Conservation (phyloP, 2,888 invertebrate genomes). For the Stictocephala bisonia region DNA sequence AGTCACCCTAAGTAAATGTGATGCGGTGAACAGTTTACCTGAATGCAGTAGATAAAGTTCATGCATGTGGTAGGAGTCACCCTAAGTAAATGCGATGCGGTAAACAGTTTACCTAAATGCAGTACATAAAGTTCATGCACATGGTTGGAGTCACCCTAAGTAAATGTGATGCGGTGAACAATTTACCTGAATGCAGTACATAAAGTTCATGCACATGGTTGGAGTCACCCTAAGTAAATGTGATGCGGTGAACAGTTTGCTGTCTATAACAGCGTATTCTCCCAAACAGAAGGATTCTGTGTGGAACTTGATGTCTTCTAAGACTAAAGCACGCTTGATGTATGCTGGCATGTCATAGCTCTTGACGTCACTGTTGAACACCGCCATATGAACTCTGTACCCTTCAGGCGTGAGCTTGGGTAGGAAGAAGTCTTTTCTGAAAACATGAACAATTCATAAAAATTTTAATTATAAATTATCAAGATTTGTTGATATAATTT, state of each 20-base stretch:
- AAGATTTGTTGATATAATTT: too few species aligned
- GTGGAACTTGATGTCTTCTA: slow-evolving; percentile 37
- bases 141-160: too few species aligned
- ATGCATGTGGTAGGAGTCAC: too few species aligned
- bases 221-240: slow-evolving; percentile 87
- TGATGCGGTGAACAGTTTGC: slow-evolving; percentile 61
- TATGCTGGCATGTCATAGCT: slow-evolving; percentile 11
- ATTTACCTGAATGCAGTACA: slow-evolving; percentile 46
- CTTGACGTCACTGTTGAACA: slow-evolving; percentile 21
- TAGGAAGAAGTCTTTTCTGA: slow-evolving; percentile 32
- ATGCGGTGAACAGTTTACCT: too few species aligned
- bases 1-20: too few species aligned
- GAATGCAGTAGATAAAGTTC: too few species aligned
- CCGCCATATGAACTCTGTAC: slow-evolving; percentile 21
- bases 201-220: slow-evolving; percentile 75
- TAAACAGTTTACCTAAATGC: too few species aligned
- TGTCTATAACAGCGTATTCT: slow-evolving; percentile 80
- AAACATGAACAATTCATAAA: too few species aligned
- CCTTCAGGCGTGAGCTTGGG: slow-evolving; percentile 44
- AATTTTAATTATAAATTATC: too few species aligned
- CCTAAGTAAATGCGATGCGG: too few species aligned
- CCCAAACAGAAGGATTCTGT: slow-evolving; percentile 74
- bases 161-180: too few species aligned
- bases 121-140: too few species aligned
- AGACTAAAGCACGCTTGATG: slow-evolving; percentile 8